phyloP scores from a whole-genome alignment of 2,113 vertebrate genomes.

The Phainopepla nitens region DNA sequence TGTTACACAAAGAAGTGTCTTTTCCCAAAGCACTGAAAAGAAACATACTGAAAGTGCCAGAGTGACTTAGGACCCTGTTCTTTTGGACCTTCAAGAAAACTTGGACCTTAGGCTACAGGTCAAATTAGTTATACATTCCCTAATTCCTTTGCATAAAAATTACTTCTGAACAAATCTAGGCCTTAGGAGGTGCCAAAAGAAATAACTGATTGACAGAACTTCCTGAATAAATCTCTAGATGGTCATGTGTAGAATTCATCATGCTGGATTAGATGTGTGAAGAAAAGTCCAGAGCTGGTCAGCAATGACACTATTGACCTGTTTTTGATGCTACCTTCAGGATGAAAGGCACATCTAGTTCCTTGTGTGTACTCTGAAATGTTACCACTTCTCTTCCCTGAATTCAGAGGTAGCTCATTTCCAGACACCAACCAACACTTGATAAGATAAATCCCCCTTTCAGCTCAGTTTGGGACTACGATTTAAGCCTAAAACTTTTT shows the following conservation, averaged over 20 bases:
- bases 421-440: neutral
- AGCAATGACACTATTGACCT: neutral
- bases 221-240: neutral
- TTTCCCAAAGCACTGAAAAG: neutral
- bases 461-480: neutral
- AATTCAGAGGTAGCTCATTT: neutral
- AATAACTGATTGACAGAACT: neutral
- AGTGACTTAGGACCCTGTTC: neutral
- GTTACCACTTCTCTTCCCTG: neutral
- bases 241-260: neutral
- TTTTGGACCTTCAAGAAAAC: neutral
- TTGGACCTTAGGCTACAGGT: neutral
- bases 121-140: neutral
- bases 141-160: neutral
- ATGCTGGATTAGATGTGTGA: neutral
- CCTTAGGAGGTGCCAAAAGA: neutral
- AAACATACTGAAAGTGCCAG: neutral
- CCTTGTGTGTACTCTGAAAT: accelerated
- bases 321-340: neutral
- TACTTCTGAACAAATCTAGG: neutral
- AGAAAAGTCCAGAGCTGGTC: neutral
- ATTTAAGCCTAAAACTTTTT: neutral
- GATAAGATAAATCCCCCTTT: neutral
- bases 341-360: neutral
- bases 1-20: neutral